Evolutionary conservation across 2,113 vertebrate species (phyloP).

Genomic region (Tragelaphus scriptus): DNA sequence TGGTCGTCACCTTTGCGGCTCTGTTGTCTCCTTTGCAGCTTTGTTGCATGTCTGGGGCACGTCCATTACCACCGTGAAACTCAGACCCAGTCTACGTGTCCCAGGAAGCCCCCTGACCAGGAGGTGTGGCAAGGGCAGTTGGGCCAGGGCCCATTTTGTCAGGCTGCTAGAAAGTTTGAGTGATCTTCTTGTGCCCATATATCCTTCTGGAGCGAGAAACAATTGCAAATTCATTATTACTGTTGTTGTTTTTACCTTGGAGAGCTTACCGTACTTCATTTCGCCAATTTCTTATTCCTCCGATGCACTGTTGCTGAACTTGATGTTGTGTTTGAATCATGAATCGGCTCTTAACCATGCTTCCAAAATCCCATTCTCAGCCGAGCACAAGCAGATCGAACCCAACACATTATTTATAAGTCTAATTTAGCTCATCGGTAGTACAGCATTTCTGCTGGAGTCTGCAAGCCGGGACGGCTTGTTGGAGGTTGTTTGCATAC

Average conservation of each 20-base stretch:
- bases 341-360: not conserved
- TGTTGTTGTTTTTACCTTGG: no score
- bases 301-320: accelerated
- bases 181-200: not conserved
- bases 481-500: not conserved
- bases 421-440: not conserved
- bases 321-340: not conserved
- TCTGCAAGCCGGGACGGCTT: not conserved
- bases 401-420: not conserved
- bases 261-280: not conserved
- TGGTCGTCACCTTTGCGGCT: not conserved
- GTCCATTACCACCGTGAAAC: accelerated
- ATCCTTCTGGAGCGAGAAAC: not conserved
- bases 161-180: not conserved
- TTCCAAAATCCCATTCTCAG: not conserved
- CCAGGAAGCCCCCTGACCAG: not conserved
- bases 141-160: accelerated
- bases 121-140: accelerated
- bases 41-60: not conserved
- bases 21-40: not conserved
- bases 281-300: not conserved
- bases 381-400: not conserved
- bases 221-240: not conserved
- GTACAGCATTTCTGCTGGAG: not conserved
- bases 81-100: not conserved